Conservation (phyloP, 2,888 invertebrate species). For the Omphaloscelis lunosa region DNA sequence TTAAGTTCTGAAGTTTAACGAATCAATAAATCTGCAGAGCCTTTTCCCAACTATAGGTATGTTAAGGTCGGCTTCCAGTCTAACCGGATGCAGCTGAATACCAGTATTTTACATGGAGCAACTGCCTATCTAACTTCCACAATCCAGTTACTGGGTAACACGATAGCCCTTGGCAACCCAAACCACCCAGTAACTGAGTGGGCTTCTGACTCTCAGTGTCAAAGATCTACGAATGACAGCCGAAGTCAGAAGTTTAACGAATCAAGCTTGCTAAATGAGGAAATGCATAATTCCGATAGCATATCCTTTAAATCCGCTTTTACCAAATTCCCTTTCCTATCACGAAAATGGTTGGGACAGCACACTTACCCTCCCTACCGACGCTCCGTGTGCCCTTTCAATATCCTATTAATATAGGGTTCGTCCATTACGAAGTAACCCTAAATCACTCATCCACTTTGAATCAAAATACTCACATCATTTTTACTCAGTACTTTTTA, state of each 20-base stretch:
- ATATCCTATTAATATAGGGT: slow-evolving; percentile 26
- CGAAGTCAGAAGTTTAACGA: not conserved
- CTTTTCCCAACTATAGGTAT: no score
- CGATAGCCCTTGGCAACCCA: no score
- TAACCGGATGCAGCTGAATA: no score
- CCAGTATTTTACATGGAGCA: no score
- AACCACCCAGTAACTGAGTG: no score
- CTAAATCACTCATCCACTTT: slow-evolving; percentile 34
- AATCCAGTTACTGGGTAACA: no score
- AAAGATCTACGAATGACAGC: no score
- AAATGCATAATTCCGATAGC: not conserved
- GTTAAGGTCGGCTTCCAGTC: no score
- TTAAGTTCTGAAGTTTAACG: not conserved
- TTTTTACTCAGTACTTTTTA: slow-evolving; percentile 7
- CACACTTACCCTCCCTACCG: not conserved
- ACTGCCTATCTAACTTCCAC: no score
- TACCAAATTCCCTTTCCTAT: slow-evolving; percentile 16
- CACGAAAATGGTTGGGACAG: slow-evolving; percentile 12
- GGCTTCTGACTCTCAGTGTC: no score
- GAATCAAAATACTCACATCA: slow-evolving; percentile 10
- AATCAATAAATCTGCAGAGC: not conserved
- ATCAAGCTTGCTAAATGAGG: not conserved
- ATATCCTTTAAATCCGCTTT: not conserved
- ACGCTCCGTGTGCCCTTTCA: slow-evolving; percentile 12
- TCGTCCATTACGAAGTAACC: slow-evolving; percentile 24